Evolutionary conservation across 2,888 invertebrate species (phyloP).

Genomic region (Scrobipalpa costella): DNA sequence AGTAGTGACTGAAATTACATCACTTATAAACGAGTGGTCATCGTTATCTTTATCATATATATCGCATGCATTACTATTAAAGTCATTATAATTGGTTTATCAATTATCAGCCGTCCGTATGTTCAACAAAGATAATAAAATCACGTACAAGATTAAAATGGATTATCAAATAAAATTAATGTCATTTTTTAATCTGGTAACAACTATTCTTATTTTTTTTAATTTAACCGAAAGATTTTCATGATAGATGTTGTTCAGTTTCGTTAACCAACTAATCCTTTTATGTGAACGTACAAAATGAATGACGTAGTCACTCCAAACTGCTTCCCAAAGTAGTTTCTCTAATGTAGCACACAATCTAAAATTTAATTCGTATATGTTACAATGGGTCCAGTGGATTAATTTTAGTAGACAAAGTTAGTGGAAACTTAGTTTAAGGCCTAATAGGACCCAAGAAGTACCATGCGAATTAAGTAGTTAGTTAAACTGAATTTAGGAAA

Average conservation of each 20-base stretch:
- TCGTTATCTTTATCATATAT: not conserved
- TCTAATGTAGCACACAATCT: not conserved
- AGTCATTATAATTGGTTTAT: not conserved
- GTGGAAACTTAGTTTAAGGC: conserved; percentile 52
- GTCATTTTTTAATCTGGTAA: not conserved
- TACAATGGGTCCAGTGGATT: conserved; percentile 61
- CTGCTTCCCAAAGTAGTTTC: not conserved
- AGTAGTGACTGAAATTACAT: conserved; percentile 4
- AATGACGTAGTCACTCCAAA: not conserved
- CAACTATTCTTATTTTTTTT: not conserved
- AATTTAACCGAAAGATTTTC: too few species aligned
- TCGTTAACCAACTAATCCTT: too few species aligned
- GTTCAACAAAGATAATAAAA: conserved; percentile 23
- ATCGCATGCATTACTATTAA: not conserved
- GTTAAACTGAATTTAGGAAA: not conserved
- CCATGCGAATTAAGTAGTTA: not conserved
- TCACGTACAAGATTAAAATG: conserved; percentile 15
- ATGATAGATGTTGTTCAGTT: too few species aligned
- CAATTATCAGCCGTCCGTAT: not conserved
- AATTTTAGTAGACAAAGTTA: conserved; percentile 61
- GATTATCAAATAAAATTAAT: not conserved
- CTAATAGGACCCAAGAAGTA: conserved; percentile 49
- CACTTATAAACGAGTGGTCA: not conserved
- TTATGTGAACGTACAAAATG: too few species aligned
- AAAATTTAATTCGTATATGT: conserved; percentile 57